phyloP scores from a whole-genome alignment of 2,113 vertebrate species.

The Monopterus albus region DNA sequence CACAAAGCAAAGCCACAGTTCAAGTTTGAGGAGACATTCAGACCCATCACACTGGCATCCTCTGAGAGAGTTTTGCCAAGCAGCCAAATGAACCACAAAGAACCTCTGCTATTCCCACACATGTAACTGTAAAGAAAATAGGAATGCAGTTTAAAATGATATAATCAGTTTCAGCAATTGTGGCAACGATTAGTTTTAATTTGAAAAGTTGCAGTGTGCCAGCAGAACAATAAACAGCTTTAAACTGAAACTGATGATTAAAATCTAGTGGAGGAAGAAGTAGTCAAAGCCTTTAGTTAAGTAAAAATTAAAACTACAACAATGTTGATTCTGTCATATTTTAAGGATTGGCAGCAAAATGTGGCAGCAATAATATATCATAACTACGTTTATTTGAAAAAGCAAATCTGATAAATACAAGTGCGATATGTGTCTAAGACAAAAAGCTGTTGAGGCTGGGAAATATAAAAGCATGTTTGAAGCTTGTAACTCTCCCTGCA shows the following conservation, averaged over 20 bases:
- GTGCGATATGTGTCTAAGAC: too few species aligned
- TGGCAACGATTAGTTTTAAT: slow-evolving; percentile 16
- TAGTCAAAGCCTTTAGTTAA: neutral
- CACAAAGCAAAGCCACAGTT: slow-evolving; percentile 27
- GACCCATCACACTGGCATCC: slow-evolving; percentile 8
- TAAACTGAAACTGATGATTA: slow-evolving; percentile 3
- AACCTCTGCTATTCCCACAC: neutral
- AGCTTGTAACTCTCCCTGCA: slow-evolving; percentile 10
- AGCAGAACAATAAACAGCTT: slow-evolving; percentile 20
- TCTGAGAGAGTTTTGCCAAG: slow-evolving; percentile 22
- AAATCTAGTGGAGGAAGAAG: slow-evolving; percentile 6
- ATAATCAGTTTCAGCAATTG: slow-evolving; percentile 2
- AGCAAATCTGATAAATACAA: too few species aligned
- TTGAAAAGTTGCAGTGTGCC: slow-evolving; percentile 4
- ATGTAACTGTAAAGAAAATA: slow-evolving; percentile 17
- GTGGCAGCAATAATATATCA: too few species aligned
- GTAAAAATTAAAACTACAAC: neutral
- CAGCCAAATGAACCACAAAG: slow-evolving; percentile 7
- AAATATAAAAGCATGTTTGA: neutral
- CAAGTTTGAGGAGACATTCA: slow-evolving; percentile 24
- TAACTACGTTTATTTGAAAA: too few species aligned
- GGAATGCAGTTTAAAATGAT: slow-evolving; percentile 1
- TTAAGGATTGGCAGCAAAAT: neutral
- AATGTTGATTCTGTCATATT: neutral
- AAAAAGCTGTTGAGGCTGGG: too few species aligned